Conservation (phyloP, 2,888 invertebrate genomes). For the Lasioglossum zephyrum region DNA sequence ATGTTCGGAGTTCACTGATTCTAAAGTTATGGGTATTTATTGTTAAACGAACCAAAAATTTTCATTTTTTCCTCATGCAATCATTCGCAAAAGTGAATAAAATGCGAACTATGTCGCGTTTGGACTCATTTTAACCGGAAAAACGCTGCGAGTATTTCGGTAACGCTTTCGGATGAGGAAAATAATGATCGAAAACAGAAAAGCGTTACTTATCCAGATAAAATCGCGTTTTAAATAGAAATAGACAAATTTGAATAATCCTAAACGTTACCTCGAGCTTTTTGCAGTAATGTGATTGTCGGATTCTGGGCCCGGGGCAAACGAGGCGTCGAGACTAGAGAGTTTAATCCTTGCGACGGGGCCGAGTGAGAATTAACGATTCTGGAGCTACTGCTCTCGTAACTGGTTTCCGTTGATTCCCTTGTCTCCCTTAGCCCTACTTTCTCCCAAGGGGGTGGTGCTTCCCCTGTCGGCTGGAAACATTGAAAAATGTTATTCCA, state of each 20-base stretch:
- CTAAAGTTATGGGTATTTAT: too few species aligned
- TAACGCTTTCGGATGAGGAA: background rate
- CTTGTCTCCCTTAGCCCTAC: conserved; percentile 60
- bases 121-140: background rate
- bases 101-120: too few species aligned
- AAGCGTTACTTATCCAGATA: background rate
- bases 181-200: background rate
- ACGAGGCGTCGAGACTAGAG: conserved; percentile 83
- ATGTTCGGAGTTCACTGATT: too few species aligned
- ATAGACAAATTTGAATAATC: too few species aligned
- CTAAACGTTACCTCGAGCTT: conserved; percentile 90
- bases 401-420: conserved; percentile 31
- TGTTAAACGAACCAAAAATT: too few species aligned
- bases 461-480: conserved; percentile 29
- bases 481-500: background rate
- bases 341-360: conserved; percentile 87
- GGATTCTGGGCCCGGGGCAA: conserved; percentile 94
- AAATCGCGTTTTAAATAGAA: background rate
- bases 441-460: conserved; percentile 77
- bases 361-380: conserved; percentile 86
- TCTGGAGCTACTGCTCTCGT: conserved; percentile 73
- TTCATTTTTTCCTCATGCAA: too few species aligned
- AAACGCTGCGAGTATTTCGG: too few species aligned
- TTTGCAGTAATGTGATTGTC: conserved; percentile 94
- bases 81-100: too few species aligned